Evolutionary conservation across 2,888 invertebrate species (phyloP).

Genomic region (Cacoxenus indagator): DNA sequence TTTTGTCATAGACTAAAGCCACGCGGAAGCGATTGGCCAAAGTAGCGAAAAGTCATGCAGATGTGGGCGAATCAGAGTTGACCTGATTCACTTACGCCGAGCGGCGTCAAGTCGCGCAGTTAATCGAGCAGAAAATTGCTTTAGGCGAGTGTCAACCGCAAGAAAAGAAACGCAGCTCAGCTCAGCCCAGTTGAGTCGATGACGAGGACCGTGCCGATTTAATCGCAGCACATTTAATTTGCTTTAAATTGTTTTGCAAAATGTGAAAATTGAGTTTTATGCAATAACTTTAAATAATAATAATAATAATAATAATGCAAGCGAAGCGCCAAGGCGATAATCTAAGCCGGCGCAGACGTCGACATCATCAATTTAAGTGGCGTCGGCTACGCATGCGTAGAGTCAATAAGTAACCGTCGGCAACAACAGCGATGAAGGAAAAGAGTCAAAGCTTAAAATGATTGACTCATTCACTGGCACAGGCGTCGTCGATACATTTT

Average conservation of each 20-base stretch:
- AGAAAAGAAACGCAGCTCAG: constrained; percentile 45
- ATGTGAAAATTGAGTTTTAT: constrained; percentile 64
- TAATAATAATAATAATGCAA: neutral
- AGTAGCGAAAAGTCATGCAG: neutral
- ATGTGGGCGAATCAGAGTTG: too few relatives aligned
- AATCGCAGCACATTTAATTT: constrained; percentile 50
- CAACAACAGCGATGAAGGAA: neutral
- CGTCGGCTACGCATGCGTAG: constrained; percentile 28
- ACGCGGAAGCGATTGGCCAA: constrained; percentile 42
- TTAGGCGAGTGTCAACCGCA: constrained; percentile 60
- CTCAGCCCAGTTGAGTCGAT: constrained; percentile 17
- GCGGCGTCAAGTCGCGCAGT: constrained; percentile 29
- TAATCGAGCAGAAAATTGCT: constrained; percentile 63
- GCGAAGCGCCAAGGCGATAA: neutral
- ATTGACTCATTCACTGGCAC: too few relatives aligned
- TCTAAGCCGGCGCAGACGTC: constrained; percentile 27
- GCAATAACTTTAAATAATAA: constrained; percentile 37
- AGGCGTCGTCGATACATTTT: too few relatives aligned
- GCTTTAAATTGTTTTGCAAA: constrained; percentile 60
- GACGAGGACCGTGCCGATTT: constrained; percentile 7
- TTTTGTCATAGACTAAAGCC: constrained; percentile 63
- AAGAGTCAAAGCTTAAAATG: neutral
- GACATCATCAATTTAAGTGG: constrained; percentile 59
- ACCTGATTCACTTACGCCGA: neutral
- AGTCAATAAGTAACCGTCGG: too few relatives aligned